A percentile compares a stretch with the other conserved stretches of the same genome.
Evolutionary conservation across 23 tunicate genomes (phyloP).

Genomic region (Diplosoma virens): DNA sequence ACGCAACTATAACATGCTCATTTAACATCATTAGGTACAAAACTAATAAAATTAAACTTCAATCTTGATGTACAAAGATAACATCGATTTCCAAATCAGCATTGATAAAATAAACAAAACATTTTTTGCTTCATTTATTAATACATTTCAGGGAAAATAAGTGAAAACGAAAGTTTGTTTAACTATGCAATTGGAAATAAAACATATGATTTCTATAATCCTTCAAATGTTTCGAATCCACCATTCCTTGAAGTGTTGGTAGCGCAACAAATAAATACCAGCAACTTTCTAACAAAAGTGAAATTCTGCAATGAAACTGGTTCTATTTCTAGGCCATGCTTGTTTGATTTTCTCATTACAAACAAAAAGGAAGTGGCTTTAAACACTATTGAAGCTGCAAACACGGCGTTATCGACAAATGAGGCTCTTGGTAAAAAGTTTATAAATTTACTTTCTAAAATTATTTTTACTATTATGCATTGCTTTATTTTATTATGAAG

Average conservation of each 20-base stretch:
- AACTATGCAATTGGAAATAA: constrained; percentile 50
- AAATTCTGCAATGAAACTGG: constrained; percentile 24
- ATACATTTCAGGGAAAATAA: too few relatives aligned
- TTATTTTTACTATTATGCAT: too few relatives aligned
- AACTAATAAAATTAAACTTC: too few relatives aligned
- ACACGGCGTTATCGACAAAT: not conserved
- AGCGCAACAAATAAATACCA: constrained; percentile 10
- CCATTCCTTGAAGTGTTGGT: constrained; percentile 56
- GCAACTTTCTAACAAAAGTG: not conserved
- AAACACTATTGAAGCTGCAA: constrained; percentile 4
- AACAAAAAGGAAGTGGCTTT: constrained; percentile 31
- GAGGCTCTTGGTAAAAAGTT: too few relatives aligned
- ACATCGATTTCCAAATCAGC: too few relatives aligned
- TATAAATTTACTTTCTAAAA: too few relatives aligned
- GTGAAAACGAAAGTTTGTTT: constrained; percentile 44
- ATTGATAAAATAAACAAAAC: too few relatives aligned
- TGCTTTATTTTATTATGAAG: too few relatives aligned
- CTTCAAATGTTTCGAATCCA: constrained; percentile 28
- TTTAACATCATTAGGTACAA: too few relatives aligned
- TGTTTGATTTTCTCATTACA: constrained; percentile 37
- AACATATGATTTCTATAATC: constrained; percentile 33
- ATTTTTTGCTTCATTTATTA: too few relatives aligned
- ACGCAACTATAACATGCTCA: too few relatives aligned
- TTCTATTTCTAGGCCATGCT: constrained; percentile 29
- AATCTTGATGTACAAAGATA: too few relatives aligned